These are phyloP conservation scores for Heliconius ismenius DNA, from an alignment of 2,888 invertebrate genomes.

Conservation along the genomic window DNA sequence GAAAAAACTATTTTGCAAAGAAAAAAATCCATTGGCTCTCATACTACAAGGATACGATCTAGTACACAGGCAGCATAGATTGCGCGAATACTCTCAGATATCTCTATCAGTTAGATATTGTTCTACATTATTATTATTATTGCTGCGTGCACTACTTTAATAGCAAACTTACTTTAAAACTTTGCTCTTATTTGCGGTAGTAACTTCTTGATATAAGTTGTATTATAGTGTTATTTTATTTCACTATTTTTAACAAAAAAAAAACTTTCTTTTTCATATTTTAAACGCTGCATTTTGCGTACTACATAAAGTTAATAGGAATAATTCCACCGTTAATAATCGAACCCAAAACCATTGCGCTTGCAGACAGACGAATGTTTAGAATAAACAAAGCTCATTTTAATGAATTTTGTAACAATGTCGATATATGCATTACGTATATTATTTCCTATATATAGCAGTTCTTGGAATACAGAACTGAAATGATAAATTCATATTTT, in stretches of 20 bases:
- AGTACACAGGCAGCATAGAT: conserved; percentile 45
- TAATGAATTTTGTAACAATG: neutral
- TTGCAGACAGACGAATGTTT: neutral
- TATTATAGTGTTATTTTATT: neutral
- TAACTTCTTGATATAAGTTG: neutral
- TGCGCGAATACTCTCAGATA: conserved; percentile 46
- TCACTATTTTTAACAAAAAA: neutral
- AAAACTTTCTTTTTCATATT: neutral
- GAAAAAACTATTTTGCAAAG: neutral
- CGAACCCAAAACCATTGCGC: no score
- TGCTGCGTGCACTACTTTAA: conserved; percentile 38
- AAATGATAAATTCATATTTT: conserved; percentile 10
- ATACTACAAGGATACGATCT: conserved; percentile 39
- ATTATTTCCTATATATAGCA: neutral
- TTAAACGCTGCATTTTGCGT: no score
- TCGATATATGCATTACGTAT: neutral
- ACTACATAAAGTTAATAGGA: no score
- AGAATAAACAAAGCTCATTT: neutral
- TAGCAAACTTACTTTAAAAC: conserved; percentile 35
- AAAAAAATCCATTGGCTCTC: conserved; percentile 24
- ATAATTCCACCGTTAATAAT: no score
- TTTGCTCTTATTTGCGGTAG: conserved; percentile 32
- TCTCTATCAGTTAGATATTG: conserved; percentile 49
- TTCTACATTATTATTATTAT: conserved; percentile 49
- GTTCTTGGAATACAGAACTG: conserved; percentile 2